These are phyloP conservation scores for Amaurobius ferox DNA, from an alignment of 2,888 invertebrate species.

Conservation along the genomic window DNA sequence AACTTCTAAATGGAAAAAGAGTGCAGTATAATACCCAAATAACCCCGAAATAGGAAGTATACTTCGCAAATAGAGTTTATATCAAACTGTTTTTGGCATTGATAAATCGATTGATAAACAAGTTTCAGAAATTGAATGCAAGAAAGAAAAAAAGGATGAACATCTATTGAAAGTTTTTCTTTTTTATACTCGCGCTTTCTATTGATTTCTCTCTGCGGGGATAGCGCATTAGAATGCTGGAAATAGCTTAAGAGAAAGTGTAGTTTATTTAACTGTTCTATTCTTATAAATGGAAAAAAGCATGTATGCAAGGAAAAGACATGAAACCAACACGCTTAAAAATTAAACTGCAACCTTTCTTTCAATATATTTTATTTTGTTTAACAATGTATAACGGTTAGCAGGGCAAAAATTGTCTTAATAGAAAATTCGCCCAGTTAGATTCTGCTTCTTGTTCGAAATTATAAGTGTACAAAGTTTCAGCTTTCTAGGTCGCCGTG, in stretches of 20 bases:
- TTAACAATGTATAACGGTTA: too few species aligned
- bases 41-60: neutral
- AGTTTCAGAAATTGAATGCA: slow-evolving; percentile 30
- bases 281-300: too few species aligned
- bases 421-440: too few species aligned
- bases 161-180: slow-evolving; percentile 3
- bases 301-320: too few species aligned
- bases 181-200: neutral
- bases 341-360: too few species aligned
- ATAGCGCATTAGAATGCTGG: neutral
- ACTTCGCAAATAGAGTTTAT: neutral
- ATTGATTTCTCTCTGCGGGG: slow-evolving; percentile 1
- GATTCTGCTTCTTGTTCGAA: too few species aligned
- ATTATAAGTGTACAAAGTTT: too few species aligned
- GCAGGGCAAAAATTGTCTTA: too few species aligned
- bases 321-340: too few species aligned
- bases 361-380: too few species aligned
- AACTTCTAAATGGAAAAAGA: neutral
- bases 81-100: slow-evolving; percentile 44
- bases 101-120: slow-evolving; percentile 42
- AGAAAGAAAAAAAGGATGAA: neutral
- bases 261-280: too few species aligned
- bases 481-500: too few species aligned
- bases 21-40: neutral
- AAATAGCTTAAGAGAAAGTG: neutral